Base-by-base conservation (phyloP, 1,140 invertebrate genomes). In the Bombus difficillimus region DNA sequence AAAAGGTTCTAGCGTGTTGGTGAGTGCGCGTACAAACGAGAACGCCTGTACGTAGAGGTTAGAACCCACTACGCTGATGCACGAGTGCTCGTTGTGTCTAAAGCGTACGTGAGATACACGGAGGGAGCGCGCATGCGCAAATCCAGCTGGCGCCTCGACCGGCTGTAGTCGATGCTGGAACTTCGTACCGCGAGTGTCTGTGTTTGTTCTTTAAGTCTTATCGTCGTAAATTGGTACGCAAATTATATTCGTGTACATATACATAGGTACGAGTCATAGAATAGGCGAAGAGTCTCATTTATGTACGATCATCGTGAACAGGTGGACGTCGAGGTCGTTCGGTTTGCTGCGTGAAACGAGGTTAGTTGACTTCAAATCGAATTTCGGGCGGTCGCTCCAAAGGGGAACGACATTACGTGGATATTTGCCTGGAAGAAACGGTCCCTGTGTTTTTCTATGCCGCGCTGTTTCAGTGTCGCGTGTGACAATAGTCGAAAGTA, bases 121-220 rank as follows among this genome's bases (percentile, higher is more conserved):
- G 57, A 62, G 81, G 83, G 76, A 85, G 41, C 53, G 83, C 92
- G 92, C 92, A 92, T 89, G 92, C 92, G 91, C 88, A 75, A 28
- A 57, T 84, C 66, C 68, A 82, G 85, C 86, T 89, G 91, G 86
- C 88, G 87, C 78, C 85, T 86, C 37, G 64, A 64, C 86, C 89
- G 89, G 89, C 85, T 53, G 89, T 87, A 93, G 92, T 93, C 92
- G 92, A 93, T 92, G 92, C 85, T 90, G 92, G 86, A 92, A 82
- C 59, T 32, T 88, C 88, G 88, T 85, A 71, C 77, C 83, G 89
- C 28, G 74, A 86, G 89, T 81, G 85, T 82, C 77, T 79, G 73
- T 71, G 83, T 82, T 69, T 62, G 57, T 73, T 47, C 37, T 64
- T 80, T 66, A 74, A 77, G 66, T 76, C 41, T 43, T 57, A 59